Evolutionary conservation across 2,888 invertebrate genomes (phyloP).

Genomic region (Pyrocoelia pectoralis): DNA sequence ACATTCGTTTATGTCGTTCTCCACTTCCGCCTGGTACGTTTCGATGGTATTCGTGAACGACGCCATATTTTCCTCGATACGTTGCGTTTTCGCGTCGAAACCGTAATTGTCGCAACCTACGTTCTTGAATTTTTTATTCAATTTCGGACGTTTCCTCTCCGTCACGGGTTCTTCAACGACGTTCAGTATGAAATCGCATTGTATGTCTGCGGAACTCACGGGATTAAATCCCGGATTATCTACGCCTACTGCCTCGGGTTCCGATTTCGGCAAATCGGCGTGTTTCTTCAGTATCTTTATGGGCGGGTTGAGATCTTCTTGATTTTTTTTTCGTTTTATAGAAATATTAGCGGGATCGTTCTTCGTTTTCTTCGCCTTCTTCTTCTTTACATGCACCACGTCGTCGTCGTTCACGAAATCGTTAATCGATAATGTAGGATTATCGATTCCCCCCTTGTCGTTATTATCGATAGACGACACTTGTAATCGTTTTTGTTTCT

Average conservation of each 20-base stretch:
- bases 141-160: not conserved
- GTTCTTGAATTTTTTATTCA: not conserved
- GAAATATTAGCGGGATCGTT: too few relatives aligned
- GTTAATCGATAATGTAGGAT: constrained; percentile 10
- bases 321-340: too few relatives aligned
- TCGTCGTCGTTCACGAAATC: constrained; percentile 14
- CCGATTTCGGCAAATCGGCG: constrained; percentile 10
- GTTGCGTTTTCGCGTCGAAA: constrained; percentile 41
- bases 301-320: too few relatives aligned
- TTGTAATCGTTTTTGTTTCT: not conserved
- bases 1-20: constrained; percentile 57
- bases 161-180: constrained; percentile 28
- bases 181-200: constrained; percentile 38
- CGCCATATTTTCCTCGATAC: constrained; percentile 49
- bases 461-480: not conserved
- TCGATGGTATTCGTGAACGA: constrained; percentile 51
- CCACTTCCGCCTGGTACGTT: constrained; percentile 55
- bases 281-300: too few relatives aligned
- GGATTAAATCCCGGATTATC: constrained; percentile 38
- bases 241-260: too few relatives aligned
- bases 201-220: constrained; percentile 1
- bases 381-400: constrained; percentile 34
- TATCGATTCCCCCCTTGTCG: constrained; percentile 16
- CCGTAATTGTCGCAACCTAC: constrained; percentile 47
- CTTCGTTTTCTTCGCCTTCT: constrained; percentile 18